A percentile compares a stretch with the other conserved stretches of the same genome.
Evolutionary conservation across 64 coral and sea anemone genomes (phyloP).

Genomic region (Stylophora pistillata): DNA sequence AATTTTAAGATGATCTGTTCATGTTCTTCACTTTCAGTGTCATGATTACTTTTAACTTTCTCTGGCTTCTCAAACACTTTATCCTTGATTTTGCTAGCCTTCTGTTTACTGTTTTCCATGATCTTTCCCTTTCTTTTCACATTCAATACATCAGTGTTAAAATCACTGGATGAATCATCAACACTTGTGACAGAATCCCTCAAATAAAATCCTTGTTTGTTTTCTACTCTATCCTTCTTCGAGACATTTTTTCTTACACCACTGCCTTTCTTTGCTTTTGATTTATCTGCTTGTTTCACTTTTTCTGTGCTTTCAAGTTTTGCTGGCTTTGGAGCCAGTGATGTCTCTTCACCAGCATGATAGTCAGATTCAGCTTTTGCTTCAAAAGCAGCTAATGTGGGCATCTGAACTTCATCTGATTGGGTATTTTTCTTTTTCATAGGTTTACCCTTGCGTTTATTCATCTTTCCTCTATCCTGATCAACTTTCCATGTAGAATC

Average conservation of each 20-base stretch:
- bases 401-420: not conserved
- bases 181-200: not conserved
- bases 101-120: not conserved
- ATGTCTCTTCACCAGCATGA: not conserved
- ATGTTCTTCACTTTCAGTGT: not conserved
- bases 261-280: not conserved
- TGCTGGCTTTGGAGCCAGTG: not conserved
- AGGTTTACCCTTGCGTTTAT: conserved; percentile 31
- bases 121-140: not conserved
- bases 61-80: not conserved
- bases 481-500: not conserved
- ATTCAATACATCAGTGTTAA: not conserved
- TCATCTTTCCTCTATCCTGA: not conserved
- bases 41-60: not conserved
- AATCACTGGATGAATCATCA: not conserved
- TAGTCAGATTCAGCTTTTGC: not conserved
- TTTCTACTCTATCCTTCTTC: conserved; percentile 18
- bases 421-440: conserved; percentile 3
- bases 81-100: not conserved
- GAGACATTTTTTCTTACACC: not conserved
- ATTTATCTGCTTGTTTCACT: conserved; percentile 5
- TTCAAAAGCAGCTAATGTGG: not conserved
- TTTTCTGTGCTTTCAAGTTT: not conserved
- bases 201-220: not conserved
- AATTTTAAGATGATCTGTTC: conserved; percentile 65